Evolutionary conservation across 2,113 vertebrate genomes (phyloP).

Genomic region (Bos taurus): DNA sequence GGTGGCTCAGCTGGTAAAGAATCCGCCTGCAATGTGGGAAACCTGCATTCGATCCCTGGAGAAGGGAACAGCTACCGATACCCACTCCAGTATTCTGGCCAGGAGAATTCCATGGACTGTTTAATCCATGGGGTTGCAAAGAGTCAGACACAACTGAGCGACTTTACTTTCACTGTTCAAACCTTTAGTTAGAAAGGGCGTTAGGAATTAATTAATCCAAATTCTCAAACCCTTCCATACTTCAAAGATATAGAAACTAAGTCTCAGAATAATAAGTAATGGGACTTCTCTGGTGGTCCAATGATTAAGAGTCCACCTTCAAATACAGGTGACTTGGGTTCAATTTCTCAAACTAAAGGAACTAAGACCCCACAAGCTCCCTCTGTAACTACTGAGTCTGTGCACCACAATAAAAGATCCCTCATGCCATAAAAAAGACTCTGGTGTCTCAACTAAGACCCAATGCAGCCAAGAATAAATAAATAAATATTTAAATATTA

Average conservation of each 20-base stretch:
- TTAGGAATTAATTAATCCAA: background rate
- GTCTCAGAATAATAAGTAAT: background rate
- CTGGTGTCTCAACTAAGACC: background rate
- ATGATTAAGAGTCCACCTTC: background rate
- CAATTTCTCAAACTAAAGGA: background rate
- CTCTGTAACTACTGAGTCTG: background rate
- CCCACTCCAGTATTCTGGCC: background rate
- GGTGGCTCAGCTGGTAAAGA: background rate
- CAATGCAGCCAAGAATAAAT: background rate
- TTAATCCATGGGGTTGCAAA: background rate
- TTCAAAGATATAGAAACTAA: slow-evolving; percentile 23
- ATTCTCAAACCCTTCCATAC: background rate
- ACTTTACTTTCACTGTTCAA: background rate
- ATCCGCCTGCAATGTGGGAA: background rate
- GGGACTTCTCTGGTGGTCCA: background rate
- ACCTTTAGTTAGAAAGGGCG: background rate
- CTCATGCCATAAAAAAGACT: background rate
- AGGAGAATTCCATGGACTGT: background rate
- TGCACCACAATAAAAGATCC: background rate
- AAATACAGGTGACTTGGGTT: background rate
- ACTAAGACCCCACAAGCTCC: background rate
- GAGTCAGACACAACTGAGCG: background rate
- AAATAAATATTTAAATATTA: background rate
- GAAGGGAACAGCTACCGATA: background rate
- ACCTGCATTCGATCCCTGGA: background rate